Conservation (phyloP, 2,888 invertebrate genomes). For the Petrolisthes cinctipes region DNA sequence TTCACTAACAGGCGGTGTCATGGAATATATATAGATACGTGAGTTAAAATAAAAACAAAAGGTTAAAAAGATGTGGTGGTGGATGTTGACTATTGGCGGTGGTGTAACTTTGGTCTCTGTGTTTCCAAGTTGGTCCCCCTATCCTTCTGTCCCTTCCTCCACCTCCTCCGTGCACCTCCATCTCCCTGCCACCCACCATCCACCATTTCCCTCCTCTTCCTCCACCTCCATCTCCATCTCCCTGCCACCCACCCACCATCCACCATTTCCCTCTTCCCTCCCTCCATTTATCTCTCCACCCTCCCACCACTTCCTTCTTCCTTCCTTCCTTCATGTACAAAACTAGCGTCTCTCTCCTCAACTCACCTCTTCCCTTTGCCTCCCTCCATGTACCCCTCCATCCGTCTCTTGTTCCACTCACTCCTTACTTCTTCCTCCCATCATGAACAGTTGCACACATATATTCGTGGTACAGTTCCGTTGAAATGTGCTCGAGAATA, state of each 20-base stretch:
- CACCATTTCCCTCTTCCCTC: background rate
- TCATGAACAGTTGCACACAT: no score
- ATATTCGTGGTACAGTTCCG: no score
- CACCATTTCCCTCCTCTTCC: background rate
- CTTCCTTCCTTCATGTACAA: background rate
- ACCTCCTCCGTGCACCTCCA: background rate
- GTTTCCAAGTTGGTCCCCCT: no score
- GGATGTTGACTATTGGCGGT: no score
- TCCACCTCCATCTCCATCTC: background rate
- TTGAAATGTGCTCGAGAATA: no score
- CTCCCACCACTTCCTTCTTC: background rate
- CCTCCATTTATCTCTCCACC: background rate
- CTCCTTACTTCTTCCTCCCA: background rate
- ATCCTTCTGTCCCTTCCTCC: background rate
- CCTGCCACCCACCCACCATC: background rate
- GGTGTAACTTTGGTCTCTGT: no score
- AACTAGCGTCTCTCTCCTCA: background rate
- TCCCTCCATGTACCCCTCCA: background rate
- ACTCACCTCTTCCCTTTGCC: background rate
- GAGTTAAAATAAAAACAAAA: no score
- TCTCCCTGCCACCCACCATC: background rate
- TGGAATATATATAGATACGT: background rate
- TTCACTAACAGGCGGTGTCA: conserved; percentile 8
- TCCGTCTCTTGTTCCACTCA: background rate
- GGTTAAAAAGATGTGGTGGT: no score